These are phyloP conservation scores for Porites rus DNA, from an alignment of 92 coral and sea anemone genomes.

Conservation along the genomic window DNA sequence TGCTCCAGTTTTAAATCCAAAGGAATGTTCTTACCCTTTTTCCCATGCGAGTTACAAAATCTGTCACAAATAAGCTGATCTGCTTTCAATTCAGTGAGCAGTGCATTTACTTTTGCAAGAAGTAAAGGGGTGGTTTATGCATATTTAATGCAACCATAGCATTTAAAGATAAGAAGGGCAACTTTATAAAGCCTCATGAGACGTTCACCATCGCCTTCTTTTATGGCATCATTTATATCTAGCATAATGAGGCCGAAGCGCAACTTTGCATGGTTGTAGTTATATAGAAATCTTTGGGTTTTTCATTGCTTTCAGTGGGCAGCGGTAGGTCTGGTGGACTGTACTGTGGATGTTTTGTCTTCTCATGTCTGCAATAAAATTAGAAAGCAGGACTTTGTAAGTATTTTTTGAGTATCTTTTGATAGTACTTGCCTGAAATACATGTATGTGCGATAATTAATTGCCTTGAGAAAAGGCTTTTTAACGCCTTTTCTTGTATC, in stretches of 20 bases:
- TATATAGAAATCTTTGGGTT: too few relatives aligned
- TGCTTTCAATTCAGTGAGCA: background rate
- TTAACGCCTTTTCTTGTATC: constrained; percentile 25
- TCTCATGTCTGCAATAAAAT: too few relatives aligned
- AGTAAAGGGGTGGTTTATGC: background rate
- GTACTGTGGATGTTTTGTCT: too few relatives aligned
- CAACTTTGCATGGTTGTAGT: too few relatives aligned
- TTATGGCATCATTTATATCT: background rate
- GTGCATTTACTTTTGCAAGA: background rate
- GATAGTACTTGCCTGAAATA: background rate
- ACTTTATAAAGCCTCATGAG: background rate
- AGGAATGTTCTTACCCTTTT: background rate
- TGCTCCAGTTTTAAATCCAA: background rate
- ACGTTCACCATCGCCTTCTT: background rate
- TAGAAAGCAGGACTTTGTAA: too few relatives aligned
- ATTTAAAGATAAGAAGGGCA: background rate
- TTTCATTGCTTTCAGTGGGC: too few relatives aligned
- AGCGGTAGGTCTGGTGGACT: too few relatives aligned
- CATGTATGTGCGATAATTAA: too few relatives aligned
- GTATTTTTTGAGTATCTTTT: background rate
- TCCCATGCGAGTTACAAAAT: background rate
- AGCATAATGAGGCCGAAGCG: too few relatives aligned
- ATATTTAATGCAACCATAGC: background rate
- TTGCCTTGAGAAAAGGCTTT: too few relatives aligned
- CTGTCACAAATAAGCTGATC: background rate